Base-by-base conservation (phyloP, 2,113 vertebrate species). In the Tragulus kanchil region DNA sequence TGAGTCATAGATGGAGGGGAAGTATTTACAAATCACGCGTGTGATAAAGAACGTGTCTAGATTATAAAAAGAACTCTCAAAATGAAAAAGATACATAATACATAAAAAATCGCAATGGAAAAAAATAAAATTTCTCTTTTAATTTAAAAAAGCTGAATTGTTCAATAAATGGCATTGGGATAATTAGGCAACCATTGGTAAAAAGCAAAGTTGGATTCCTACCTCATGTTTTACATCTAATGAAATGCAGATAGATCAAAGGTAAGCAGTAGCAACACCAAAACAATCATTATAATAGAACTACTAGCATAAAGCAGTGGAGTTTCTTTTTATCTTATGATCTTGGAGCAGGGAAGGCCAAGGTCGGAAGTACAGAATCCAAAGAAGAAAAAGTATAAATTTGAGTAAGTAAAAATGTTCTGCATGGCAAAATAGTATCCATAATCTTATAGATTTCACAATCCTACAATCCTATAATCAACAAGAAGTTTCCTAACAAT, bases 211-310 rank as follows among this genome's bases (percentile, higher is more conserved):
- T 52, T 94, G 84, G 16, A 28, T 82, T 87, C 5, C 3, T 45
- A 77, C 26, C 75, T 90, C 21, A 64, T 50, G 86, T 96, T 31
- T 85, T 81, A n/a, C 73, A 69, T 31, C 62, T 62, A 93, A 87
- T n/a, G 73, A 81, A 79, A 95, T 87, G 19, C 31, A 81, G n/a
- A 58, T 8, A 62, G 19, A 45, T 81, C 15, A 58, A 64, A 59
- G 28, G 73, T 77, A 94, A 92, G 82, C 31, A 62, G 50, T 12
- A 79, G 16, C 14, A 36, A 25, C 10, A 56, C 42, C 26, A 56
- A n/a, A 58, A n/a, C n/a, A 52, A 56, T 61, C 59, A 61, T 36
- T 81, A 64, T 28, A 81, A 64, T 61, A 45, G 16, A 75, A 90
- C 3, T 42, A 65, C 52, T 52, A 83, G 45, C n/a, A 75, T 50